Evolutionary conservation across 23 tunicate species (phyloP).

Genomic region (Trididemnum nubilum): DNA sequence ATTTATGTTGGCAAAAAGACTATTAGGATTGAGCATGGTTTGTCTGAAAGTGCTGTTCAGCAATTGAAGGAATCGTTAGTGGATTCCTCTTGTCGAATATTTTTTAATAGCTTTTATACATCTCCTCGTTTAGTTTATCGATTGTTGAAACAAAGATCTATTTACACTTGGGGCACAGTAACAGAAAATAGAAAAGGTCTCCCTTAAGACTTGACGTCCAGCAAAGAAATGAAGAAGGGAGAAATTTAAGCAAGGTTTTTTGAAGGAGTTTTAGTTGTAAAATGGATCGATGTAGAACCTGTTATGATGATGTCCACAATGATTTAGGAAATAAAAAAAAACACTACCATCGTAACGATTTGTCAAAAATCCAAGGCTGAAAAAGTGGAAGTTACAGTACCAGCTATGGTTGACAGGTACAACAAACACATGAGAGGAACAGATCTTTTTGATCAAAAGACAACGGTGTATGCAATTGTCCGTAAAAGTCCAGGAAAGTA

Average conservation of each 20-base stretch:
- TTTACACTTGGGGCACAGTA: not conserved
- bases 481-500: slow-evolving; percentile 12
- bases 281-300: not conserved
- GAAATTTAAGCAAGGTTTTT: not conserved
- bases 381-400: slow-evolving; percentile 8
- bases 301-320: not conserved
- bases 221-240: not conserved
- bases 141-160: not conserved
- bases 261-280: not conserved
- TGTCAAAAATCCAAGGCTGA: too few species aligned
- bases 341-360: too few species aligned
- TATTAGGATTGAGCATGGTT: not conserved
- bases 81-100: not conserved
- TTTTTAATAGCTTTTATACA: not conserved
- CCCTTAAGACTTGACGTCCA: not conserved
- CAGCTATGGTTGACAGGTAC: slow-evolving; percentile 22
- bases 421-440: slow-evolving; percentile 20
- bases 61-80: not conserved
- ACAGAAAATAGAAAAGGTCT: not conserved
- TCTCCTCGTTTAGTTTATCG: not conserved
- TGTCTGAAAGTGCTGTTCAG: not conserved
- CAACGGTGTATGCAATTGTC: slow-evolving; percentile 17
- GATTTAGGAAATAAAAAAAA: slow-evolving; percentile 12
- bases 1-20: not conserved
- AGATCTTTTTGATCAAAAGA: slow-evolving; percentile 5